phyloP scores from a whole-genome alignment of 64 coral and sea anemone genomes.

The Hydrozoanthus tunicans region DNA sequence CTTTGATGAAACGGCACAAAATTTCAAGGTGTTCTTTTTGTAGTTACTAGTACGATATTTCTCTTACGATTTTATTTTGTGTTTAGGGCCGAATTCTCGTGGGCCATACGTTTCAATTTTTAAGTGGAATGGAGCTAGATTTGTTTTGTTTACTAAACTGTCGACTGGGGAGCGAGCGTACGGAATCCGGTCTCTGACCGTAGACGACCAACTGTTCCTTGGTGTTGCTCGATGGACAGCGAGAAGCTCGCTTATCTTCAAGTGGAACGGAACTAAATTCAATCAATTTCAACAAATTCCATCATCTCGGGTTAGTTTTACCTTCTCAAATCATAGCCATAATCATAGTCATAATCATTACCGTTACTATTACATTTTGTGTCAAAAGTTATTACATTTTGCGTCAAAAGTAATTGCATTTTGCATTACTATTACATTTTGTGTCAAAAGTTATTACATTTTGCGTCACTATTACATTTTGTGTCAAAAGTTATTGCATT shows the following conservation, averaged over 20 bases:
- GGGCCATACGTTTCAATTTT: conserved; percentile 69
- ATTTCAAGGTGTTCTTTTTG: background rate
- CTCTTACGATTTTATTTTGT: background rate
- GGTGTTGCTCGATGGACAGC: conserved; percentile 82
- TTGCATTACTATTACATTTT: too few relatives aligned
- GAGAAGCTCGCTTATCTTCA: conserved; percentile 73
- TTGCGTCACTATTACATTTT: too few relatives aligned
- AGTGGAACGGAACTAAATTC: conserved; percentile 83
- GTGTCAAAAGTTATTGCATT: too few relatives aligned
- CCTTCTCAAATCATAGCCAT: background rate
- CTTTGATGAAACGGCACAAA: too few relatives aligned
- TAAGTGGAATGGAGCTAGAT: conserved; percentile 85
- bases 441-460: too few relatives aligned
- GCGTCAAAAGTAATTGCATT: too few relatives aligned
- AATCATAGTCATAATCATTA: too few relatives aligned
- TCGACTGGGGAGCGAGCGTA: conserved; percentile 75
- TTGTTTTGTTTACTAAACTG: conserved; percentile 62
- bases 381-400: too few relatives aligned
- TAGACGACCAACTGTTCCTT: conserved; percentile 59
- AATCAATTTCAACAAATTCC: conserved; percentile 81
- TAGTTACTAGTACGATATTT: background rate
- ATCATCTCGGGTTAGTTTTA: conserved; percentile 44
- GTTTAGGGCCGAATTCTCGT: conserved; percentile 72
- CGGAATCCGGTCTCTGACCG: conserved; percentile 63
- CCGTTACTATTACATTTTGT: too few relatives aligned